phyloP scores from a whole-genome alignment of 2,888 invertebrate genomes.

The Tenthredo amoena region DNA sequence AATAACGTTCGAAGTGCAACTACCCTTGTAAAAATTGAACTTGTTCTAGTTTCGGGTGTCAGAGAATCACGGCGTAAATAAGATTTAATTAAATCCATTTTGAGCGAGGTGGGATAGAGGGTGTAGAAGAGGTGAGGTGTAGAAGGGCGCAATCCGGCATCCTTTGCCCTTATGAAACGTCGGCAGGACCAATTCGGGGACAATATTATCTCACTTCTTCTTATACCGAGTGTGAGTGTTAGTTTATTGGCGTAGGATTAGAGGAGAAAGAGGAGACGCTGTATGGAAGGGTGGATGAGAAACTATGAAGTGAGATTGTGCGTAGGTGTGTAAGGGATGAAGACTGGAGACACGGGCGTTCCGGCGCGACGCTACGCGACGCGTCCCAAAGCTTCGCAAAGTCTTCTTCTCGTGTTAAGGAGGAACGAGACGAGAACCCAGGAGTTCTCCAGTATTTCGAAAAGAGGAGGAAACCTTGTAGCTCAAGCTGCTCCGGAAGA shows the following conservation, averaged over 20 bases:
- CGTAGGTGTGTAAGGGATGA: background rate
- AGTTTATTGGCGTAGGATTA: background rate
- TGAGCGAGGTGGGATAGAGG: background rate
- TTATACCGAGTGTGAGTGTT: background rate
- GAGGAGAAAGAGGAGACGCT: background rate
- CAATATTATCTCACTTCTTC: conserved; percentile 26
- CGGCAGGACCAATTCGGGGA: conserved; percentile 13
- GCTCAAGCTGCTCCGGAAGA: conserved; percentile 44
- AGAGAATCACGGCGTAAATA: conserved; percentile 16
- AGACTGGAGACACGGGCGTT: background rate
- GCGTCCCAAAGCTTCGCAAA: background rate
- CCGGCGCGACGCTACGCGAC: background rate
- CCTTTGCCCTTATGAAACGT: conserved; percentile 4
- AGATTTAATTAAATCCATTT: conserved; percentile 40
- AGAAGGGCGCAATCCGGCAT: background rate
- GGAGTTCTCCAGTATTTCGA: background rate
- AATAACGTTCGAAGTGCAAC: too few relatives aligned
- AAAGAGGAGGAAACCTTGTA: conserved; percentile 13
- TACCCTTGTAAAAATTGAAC: too few relatives aligned
- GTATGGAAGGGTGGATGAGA: background rate
- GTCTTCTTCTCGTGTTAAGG: background rate
- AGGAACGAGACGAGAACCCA: background rate
- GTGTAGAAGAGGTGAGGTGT: background rate
- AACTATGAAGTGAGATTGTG: background rate
- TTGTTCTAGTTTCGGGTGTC: background rate